Evolutionary conservation across 1,140 invertebrate species (phyloP).

Genomic region (Propsilocerus akamusi): DNA sequence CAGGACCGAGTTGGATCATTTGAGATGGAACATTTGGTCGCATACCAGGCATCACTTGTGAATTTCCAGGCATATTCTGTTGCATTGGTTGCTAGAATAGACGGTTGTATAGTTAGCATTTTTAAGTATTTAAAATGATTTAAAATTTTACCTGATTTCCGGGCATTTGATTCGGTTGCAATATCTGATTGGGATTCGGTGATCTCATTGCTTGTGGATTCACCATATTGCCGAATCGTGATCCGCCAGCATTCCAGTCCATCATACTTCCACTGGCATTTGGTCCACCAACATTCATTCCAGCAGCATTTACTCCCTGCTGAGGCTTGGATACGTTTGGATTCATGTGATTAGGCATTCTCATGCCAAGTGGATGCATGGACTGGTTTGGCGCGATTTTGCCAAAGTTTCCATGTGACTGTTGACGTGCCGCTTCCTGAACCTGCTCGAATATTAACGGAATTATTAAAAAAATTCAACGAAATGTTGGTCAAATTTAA

Average conservation of each 20-base stretch:
- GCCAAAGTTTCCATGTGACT: slow-evolving; percentile 48
- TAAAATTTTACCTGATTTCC: slow-evolving; percentile 7
- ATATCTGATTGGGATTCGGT: slow-evolving; percentile 11
- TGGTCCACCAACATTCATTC: slow-evolving; percentile 7
- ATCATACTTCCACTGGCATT: neutral
- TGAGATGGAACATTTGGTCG: slow-evolving; percentile 26
- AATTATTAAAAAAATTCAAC: neutral
- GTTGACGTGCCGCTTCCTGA: slow-evolving; percentile 73
- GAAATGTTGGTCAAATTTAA: neutral
- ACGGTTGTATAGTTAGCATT: neutral
- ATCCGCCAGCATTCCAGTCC: neutral
- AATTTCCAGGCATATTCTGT: slow-evolving; percentile 10
- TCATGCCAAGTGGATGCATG: slow-evolving; percentile 48
- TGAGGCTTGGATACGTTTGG: slow-evolving; percentile 10
- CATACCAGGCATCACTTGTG: slow-evolving; percentile 14
- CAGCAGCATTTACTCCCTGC: slow-evolving; percentile 14
- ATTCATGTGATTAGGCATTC: slow-evolving; percentile 27
- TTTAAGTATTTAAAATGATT: neutral
- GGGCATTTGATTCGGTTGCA: slow-evolving; percentile 12
- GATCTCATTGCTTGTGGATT: neutral
- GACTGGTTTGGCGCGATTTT: slow-evolving; percentile 38
- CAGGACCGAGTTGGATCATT: slow-evolving; percentile 13
- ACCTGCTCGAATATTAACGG: slow-evolving; percentile 27
- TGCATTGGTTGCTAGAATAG: slow-evolving; percentile 10
- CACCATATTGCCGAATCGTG: neutral